Base-by-base conservation (phyloP, 2,888 invertebrate genomes). In the Amblyjoppa proteus region DNA sequence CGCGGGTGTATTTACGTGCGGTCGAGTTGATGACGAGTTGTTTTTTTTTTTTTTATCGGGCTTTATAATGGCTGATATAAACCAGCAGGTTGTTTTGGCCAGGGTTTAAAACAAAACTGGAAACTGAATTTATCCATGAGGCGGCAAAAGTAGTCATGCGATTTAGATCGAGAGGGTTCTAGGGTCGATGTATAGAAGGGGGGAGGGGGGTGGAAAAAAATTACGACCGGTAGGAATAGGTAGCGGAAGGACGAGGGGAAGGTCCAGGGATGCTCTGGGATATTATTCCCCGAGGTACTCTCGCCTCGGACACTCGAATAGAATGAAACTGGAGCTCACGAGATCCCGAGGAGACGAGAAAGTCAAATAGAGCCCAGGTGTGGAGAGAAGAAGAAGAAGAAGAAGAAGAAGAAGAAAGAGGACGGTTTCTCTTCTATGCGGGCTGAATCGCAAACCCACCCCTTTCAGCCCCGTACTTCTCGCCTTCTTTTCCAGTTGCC, bases 401-500 rank as follows among this genome's bases (percentile, higher is more conserved):
- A 51, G 66, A 79, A 64, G 73, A 58, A 38, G 69, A 61, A 45
- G 68, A 76, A 51, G 68, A 80, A 66, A 49, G 73, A 34, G 31
- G 56, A 81, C 58, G 77, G 75, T 76, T 80, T 70, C 80, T 84
- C 45, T 25, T 89, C 88, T 91, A 92, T 92, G 92, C 91, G 91
- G 90, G 90, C 85, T 90, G 92, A 92, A 92, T 92, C 91, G 92
- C 91, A 92, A 92, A 92, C 90, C 89, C 88, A 89, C 83, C 53
- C 69, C 51, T 89, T 87, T 3, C 56, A 53, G n/a, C 20, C 51
- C 58, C 41, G 41, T 56, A 49, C 89, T 91, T 92, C 91, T 89
- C 89, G 89, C 89, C 80, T 91, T 89, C 89, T 92, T 92, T 90
- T 90, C 90, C 89, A 90, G 90, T 90, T 91, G 90, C 88, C 89